Conservation (phyloP, 2,888 invertebrate species). For the Xestia rhomboidea region DNA sequence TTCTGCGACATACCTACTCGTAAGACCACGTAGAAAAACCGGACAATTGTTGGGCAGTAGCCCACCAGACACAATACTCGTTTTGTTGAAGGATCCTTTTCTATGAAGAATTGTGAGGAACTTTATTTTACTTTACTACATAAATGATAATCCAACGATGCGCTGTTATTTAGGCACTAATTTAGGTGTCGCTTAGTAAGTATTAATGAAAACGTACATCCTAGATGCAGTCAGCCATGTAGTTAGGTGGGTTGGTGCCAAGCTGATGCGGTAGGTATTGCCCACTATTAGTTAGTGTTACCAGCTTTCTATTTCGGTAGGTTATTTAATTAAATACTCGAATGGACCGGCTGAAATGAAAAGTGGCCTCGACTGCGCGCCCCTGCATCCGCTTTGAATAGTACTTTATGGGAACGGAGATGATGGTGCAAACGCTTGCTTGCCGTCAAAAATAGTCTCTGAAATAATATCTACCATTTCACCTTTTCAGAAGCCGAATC, state of each 20-base stretch:
- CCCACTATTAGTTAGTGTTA: too few relatives aligned
- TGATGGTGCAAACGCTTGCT: background rate
- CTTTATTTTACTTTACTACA: too few relatives aligned
- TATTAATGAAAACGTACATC: background rate
- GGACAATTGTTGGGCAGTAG: too few relatives aligned
- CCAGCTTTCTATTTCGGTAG: background rate
- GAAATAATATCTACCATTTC: background rate
- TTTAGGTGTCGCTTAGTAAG: background rate
- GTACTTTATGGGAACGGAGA: background rate
- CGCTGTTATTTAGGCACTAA: background rate
- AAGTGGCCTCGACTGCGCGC: background rate
- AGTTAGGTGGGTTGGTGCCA: background rate
- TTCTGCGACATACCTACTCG: too few relatives aligned
- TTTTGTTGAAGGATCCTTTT: too few relatives aligned
- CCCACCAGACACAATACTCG: too few relatives aligned
- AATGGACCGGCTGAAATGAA: background rate
- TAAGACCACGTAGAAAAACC: too few relatives aligned
- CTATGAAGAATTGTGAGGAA: too few relatives aligned
- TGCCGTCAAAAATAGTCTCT: background rate
- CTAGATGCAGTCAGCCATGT: background rate
- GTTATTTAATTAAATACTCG: background rate
- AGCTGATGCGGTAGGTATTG: background rate
- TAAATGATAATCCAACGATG: background rate
- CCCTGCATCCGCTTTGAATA: background rate
- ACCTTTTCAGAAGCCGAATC: constrained; percentile 71